These are phyloP conservation scores for Saimiri boliviensis DNA, from an alignment of 2,113 vertebrate genomes.

Conservation along the genomic window DNA sequence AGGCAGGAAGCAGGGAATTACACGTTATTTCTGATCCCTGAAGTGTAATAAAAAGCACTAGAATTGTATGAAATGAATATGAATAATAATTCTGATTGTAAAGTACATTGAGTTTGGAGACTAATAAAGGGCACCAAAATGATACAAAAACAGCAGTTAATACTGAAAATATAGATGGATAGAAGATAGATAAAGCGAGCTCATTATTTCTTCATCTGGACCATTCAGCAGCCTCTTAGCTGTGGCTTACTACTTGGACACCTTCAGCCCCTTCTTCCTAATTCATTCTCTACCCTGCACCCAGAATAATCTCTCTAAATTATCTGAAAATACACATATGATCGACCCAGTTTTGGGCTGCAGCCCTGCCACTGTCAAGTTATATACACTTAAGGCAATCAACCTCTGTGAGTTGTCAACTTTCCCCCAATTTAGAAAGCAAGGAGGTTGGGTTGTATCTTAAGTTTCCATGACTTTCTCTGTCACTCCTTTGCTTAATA, in stretches of 20 bases:
- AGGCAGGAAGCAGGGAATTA: slow-evolving; percentile 84
- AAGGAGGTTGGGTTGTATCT: background rate
- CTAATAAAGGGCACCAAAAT: slow-evolving; percentile 90
- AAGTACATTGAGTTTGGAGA: slow-evolving; percentile 89
- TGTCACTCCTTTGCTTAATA: background rate
- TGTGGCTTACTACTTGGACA: background rate
- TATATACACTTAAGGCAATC: background rate
- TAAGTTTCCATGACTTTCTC: background rate
- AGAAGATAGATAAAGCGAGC: slow-evolving; percentile 72
- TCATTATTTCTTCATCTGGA: background rate
- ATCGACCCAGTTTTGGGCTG: background rate
- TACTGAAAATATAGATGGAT: slow-evolving; percentile 76
- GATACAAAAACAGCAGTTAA: slow-evolving; percentile 87
- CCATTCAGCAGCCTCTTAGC: background rate
- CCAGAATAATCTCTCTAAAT: background rate
- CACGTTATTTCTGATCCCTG: slow-evolving; percentile 91
- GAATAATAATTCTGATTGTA: slow-evolving; percentile 87
- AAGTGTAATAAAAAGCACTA: slow-evolving; percentile 91
- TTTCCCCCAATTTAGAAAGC: background rate
- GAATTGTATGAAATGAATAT: slow-evolving; percentile 71
- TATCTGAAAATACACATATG: background rate
- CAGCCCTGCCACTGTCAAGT: background rate
- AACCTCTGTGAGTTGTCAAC: background rate
- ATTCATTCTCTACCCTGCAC: background rate
- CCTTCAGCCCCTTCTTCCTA: background rate